Evolutionary conservation across 2,113 vertebrate species (phyloP), one percentile per base, ranked within the genome.

Genomic region (Acinonyx jubatus): DNA sequence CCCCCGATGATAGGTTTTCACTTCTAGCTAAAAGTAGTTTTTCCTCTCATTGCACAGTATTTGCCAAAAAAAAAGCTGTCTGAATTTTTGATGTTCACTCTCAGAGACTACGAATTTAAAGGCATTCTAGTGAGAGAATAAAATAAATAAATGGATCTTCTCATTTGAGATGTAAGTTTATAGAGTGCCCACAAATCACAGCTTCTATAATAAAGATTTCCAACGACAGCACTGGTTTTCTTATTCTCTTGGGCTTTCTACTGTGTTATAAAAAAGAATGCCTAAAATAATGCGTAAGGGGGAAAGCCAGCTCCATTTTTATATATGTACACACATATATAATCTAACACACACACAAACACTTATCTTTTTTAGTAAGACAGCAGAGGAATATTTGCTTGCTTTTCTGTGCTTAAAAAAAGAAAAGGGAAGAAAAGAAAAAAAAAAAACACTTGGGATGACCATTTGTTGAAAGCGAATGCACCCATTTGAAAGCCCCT

Each of bases 121-220:
- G 81, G 29, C 68, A 31, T 63, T 93, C 38, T 71, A 50, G 41
- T 80, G 78, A 89, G 79, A 63, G 74, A 83, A 96, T 97, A 96
- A 97, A 95, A 66, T 61, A 84, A 85, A 89, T 93, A 95, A 73
- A 82, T 79, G 65, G 14, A 68, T 79, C 61, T 36, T 94, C 90
- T 92, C 73, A 80, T 94, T 86, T 89, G 86, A 94, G 79, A 85
- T 93, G 45, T 85, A 78, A 66, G 36, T 96, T 96, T 91, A 48
- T 61, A 73, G 92, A 68, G 14, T 45, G 55, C 38, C 82, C 78
- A 57, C 96, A 97, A 83, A 93, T 97, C 94, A 86, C 33, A 82
- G 45, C 73, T 38, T 66, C 41, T 27, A 55, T 52, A 61, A 82
- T 73, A 93, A 96, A 83, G 48, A 76, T 52, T 66, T 48, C 61